Percentiles rank a stretch among this genome's conserved stretches.
phyloP scores from a whole-genome alignment of 2,113 vertebrate species.

The Aegithalos caudatus region DNA sequence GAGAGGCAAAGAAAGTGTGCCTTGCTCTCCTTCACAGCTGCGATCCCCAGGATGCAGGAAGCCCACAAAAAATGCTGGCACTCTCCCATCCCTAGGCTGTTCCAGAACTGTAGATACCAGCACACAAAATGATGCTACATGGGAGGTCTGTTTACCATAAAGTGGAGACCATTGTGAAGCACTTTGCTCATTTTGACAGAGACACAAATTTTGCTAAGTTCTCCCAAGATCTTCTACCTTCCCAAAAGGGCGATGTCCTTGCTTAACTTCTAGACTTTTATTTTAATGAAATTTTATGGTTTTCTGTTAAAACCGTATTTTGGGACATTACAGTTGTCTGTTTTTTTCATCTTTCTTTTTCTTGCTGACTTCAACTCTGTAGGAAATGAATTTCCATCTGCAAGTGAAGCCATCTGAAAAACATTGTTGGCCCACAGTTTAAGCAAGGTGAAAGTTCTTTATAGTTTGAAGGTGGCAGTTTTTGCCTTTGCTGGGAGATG shows the following conservation, averaged over 20 bases:
- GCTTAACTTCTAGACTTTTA: not conserved
- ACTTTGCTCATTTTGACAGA: not conserved
- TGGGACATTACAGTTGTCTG: not conserved
- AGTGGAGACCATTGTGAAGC: not conserved
- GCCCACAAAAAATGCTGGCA: not conserved
- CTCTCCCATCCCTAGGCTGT: not conserved
- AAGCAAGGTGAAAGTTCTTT: not conserved
- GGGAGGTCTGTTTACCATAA: slow-evolving; percentile 37
- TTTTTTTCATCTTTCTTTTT: not conserved
- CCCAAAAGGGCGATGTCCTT: not conserved
- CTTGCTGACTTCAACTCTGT: not conserved
- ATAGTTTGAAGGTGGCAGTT: not conserved
- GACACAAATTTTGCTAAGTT: not conserved
- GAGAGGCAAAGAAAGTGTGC: not conserved
- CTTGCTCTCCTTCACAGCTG: slow-evolving; percentile 3
- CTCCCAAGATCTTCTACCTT: not conserved
- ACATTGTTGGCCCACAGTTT: not conserved
- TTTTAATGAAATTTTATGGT: not conserved
- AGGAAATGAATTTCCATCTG: not conserved
- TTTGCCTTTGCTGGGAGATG: not conserved
- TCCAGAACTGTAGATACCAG: not conserved
- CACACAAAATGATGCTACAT: not conserved
- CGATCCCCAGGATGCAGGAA: not conserved
- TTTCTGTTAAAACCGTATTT: not conserved
- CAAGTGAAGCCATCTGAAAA: not conserved